Base-by-base conservation (phyloP, 2,797 vertebrate species). In the Ispidina picta region DNA sequence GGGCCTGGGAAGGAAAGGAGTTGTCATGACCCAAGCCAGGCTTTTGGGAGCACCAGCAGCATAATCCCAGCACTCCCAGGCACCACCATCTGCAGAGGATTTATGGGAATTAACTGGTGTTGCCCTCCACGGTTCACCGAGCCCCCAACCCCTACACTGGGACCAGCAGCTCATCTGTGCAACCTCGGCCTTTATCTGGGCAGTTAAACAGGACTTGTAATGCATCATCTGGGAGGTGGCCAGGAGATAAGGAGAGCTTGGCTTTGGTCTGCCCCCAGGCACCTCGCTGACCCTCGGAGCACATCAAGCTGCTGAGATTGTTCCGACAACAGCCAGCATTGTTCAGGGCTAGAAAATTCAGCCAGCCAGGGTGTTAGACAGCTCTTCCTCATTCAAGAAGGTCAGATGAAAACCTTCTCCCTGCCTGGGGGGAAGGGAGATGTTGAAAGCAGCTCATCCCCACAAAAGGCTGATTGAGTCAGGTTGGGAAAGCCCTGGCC, bases 1-100 rank as follows among this genome's bases (percentile, higher is more conserved):
- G 98, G 98, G 31, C 98, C 99, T 99, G 87, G 23, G 68, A 89
- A 79, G 19, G 37, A 64, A 71, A 70, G 70, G 13, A 54, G 29
- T 68, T 37, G 35, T 37, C 39, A 73, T 5, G 66, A 86, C 9
- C 19, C 65, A 21, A 58, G 15, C 55, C 49, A 85, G 83, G 35
- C 8, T 71, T 46, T 6, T 2, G 26, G 54, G 29, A 91, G 9
- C 13, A 74, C 44, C 2, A 37, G 39, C 10, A n/a, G 20, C 7
- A 11, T 2, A 49, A 70, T 4, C 33, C 54, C 72, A 49, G 39
- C 7, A 4, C n/a, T 46, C 16, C 46, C 29, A 3, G 51, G 13
- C 25, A 78, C 15, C 41, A n/a, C 20, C n/a, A 51, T 1, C 23
- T 29, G 54, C 58, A 55, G 43, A 28, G 52, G 43, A 63, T 48